Evolutionary conservation across 92 coral and sea anemone genomes (phyloP), one percentile per base, ranked within the genome.

Genomic region (Zoanthus solanderi): DNA sequence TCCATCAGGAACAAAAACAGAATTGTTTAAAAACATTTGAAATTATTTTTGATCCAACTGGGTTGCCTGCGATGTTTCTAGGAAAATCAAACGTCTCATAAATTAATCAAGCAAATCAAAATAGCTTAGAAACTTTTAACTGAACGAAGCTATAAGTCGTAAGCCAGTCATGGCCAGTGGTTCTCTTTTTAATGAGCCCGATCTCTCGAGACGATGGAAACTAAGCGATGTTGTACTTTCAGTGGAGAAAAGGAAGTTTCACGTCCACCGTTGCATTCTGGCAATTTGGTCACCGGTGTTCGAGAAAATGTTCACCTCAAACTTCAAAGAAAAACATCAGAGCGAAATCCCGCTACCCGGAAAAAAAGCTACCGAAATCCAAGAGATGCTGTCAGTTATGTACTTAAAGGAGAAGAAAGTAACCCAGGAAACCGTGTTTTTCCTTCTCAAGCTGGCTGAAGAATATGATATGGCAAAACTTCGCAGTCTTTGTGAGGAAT

Each of bases 241-340:
- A 2, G 81, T 76, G 63, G 66, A 76, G 9, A 45, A 76, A 10
- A 16, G 0, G 37, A 50, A 76, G 65, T 76, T 76, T 76, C 81
- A 76, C 34, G 81, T 48, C 45, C 81, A 76, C 8, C 61, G 61
- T 18, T 0, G 50, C 6, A 5, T 50, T 52, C 46, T 76, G n/a
- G 28, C 47, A 7, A 28, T 76, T 15, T 76, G 81, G 15, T 76
- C 81, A 28, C 81, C 81, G 4, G 66, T 76, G 7, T 76, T 76
- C 18, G 81, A 76, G 45, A 50, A 7, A 52, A 76, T 76, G 81
- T 76, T 76, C 11, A 76, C 61, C 11, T n/a, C 63, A 18, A 52
- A 76, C 17, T 52, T 76, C 44, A 23, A 11, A 14, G 81, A 76
- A 29, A 50, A 50, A 37, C 9, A 76, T 11, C 32, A 28, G 9